Evolutionary conservation across 2,113 vertebrate genomes (phyloP), one percentile per base, ranked within the genome.

Genomic region (Hyaena hyaena): DNA sequence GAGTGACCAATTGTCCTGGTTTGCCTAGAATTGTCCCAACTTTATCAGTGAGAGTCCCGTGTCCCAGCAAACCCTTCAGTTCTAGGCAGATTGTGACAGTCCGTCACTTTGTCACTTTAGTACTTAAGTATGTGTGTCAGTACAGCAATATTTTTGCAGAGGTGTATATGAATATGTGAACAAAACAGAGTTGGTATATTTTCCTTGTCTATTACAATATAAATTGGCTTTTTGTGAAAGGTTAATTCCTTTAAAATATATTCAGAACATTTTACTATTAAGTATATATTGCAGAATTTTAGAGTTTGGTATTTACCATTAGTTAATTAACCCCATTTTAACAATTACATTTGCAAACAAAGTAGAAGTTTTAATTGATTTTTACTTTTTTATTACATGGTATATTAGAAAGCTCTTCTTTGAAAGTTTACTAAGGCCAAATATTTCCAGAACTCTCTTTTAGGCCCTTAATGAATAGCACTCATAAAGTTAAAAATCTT

Each of bases 291-390:
- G 16, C 12, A 85, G 33, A 58, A 87, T 90, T 68, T 90, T 65
- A 97, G 63, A 90, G 50, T 11, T 93, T 94, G 7, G 28, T 77
- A 68, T 74, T 91, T 86, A 95, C 3, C 93, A 39, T 86, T 71
- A 21, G 1, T 53, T 76, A 94, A 90, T 15, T 91, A 82, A 79
- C 45, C 63, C 96, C 39, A 88, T 23, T 88, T 85, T 80, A 93
- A 73, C 4, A 58, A 66, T n/a, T 61, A 58, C 3, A 48, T 50
- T 69, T 58, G 68, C 21, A 93, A 97, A 89, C 31, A 73, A 87
- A 80, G 10, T 74, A 82, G 31, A 68, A 88, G 84, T 71, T 89
- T 76, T n/a, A 68, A 82, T 31, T 76, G 35, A 89, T 79, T 86
- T 96, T 81, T 83, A 95, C 19, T 83, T 74, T 66, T 80, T 96